Evolutionary conservation across 2,113 vertebrate species (phyloP).

Genomic region (Pardalotus punctatus): DNA sequence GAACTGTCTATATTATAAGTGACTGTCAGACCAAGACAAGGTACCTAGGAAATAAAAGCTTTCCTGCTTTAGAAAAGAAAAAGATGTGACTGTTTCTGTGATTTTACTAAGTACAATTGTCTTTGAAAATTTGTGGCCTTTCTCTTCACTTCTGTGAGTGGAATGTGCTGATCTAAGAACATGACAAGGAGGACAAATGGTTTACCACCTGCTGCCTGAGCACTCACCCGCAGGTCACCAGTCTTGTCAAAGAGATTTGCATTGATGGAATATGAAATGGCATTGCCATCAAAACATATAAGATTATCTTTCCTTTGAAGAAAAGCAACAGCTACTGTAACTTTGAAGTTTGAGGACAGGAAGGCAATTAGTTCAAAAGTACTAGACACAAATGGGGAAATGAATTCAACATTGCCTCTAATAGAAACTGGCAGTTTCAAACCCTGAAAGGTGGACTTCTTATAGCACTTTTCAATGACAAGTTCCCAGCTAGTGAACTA

Average conservation of each 20-base stretch:
- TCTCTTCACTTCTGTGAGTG: not conserved
- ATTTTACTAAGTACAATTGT: not conserved
- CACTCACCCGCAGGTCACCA: not conserved
- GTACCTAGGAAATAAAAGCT: not conserved
- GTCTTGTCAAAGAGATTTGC: slow-evolving; percentile 36
- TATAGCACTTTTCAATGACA: not conserved
- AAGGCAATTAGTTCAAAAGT: slow-evolving; percentile 17
- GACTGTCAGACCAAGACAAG: not conserved
- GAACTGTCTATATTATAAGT: not conserved
- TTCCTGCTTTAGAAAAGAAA: not conserved
- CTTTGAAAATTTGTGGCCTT: not conserved
- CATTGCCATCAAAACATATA: slow-evolving; percentile 29
- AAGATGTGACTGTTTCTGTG: not conserved
- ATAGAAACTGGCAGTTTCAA: not conserved
- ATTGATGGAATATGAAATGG: not conserved
- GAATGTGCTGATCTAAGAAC: not conserved
- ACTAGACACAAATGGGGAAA: not conserved
- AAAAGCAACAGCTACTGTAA: not conserved
- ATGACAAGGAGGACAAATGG: not conserved
- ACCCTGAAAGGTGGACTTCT: not conserved
- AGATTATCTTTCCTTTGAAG: slow-evolving; percentile 4
- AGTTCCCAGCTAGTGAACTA: not conserved
- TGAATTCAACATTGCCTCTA: not conserved
- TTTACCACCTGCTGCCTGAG: slow-evolving; percentile 33
- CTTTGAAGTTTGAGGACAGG: slow-evolving; percentile 11